Conservation (phyloP, 2,797 vertebrate genomes). For the Knipowitschia caucasica region DNA sequence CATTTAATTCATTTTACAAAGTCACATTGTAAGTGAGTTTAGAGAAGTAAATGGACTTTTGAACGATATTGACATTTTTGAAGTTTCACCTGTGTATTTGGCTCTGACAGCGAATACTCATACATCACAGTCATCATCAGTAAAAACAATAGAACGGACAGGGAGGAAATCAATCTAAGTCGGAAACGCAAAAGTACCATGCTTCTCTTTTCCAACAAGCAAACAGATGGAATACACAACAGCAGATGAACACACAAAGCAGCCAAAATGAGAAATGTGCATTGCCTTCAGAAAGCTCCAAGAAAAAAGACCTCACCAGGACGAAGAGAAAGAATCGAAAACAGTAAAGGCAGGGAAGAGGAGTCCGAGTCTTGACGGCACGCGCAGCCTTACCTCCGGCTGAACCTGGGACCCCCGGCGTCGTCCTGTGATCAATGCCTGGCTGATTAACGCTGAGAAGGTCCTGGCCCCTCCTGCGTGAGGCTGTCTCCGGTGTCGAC, state of each 20-base stretch:
- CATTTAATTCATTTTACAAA: too few relatives aligned
- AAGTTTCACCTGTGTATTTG: too few relatives aligned
- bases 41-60: too few relatives aligned
- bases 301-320: constrained; percentile 11
- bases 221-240: constrained; percentile 9
- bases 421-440: constrained; percentile 2
- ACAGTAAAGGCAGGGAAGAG: constrained; percentile 18
- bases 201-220: constrained; percentile 6
- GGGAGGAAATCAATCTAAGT: too few relatives aligned
- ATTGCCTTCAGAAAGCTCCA: constrained; percentile 28
- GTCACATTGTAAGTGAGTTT: too few relatives aligned
- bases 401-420: constrained; percentile 9
- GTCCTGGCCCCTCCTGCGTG: constrained; percentile 22
- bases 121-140: neutral
- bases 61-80: too few relatives aligned
- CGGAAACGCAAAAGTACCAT: neutral
- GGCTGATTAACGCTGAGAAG: constrained; percentile 23
- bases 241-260: constrained; percentile 29
- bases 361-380: constrained; percentile 4
- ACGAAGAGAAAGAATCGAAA: constrained; percentile 14
- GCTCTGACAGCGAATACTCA: neutral
- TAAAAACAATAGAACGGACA: neutral
- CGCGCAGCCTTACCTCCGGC: constrained; percentile 56
- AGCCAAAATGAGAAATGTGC: constrained; percentile 15
- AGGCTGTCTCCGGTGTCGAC: neutral